These are phyloP conservation scores for Felis catus DNA, from an alignment of 2,113 vertebrate species.

Conservation along the genomic window DNA sequence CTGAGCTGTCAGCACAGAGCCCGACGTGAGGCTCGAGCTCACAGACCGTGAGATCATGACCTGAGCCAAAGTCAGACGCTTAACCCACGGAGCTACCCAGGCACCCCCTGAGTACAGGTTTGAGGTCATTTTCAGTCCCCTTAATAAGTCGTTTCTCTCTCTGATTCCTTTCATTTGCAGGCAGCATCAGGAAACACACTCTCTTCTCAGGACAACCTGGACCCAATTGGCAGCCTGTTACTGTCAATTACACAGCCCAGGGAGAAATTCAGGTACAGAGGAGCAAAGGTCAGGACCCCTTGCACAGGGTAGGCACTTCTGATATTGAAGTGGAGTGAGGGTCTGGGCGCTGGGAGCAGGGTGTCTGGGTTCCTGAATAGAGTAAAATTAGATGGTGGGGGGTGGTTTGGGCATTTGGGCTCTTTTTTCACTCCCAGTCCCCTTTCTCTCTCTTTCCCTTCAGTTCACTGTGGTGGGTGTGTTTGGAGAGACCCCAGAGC, in stretches of 20 bases:
- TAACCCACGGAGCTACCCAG: no score
- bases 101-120: neutral
- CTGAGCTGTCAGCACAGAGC: no score
- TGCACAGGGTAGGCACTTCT: neutral
- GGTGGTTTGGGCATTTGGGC: neutral
- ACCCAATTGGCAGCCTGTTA: constrained; percentile 51
- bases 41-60: no score
- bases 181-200: constrained; percentile 57
- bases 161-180: neutral
- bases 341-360: neutral
- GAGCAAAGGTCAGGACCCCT: neutral
- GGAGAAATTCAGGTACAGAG: constrained; percentile 68
- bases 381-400: neutral
- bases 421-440: neutral
- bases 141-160: neutral
- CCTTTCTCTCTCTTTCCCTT: neutral
- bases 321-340: neutral
- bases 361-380: neutral
- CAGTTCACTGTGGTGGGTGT: constrained; percentile 88
- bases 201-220: constrained; percentile 55
- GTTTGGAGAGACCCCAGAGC: constrained; percentile 83
- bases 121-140: neutral
- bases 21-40: no score
- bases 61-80: no score
- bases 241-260: constrained; percentile 61